Evolutionary conservation across 2,797 vertebrate species (phyloP), one percentile per base, ranked within the genome.

Genomic region (Setipinna tenuifilis): DNA sequence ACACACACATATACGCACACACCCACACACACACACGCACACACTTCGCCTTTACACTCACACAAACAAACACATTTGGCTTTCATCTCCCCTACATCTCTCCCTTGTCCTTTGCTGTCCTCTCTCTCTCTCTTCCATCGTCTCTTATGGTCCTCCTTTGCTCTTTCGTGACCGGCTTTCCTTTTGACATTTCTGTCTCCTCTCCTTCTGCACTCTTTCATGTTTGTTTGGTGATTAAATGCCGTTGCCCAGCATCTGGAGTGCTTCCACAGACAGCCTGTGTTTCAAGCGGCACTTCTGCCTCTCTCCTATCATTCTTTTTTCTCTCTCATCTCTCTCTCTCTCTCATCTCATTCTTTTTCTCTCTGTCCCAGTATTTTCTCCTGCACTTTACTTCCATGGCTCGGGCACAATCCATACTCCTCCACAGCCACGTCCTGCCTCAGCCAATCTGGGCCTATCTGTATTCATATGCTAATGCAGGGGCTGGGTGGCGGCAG

Each of bases 381-480:
- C 68, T 75, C 35, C 16, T 44, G 35, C 31, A 41, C 68, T 7
- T 16, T 71, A 71, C 16, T 75, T 75, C 46, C 17, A 75, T 21
- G 68, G 68, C 31, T 16, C 17, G 71, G 31, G 31, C 35, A 16
- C 35, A 21, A 41, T 78, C 71, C 71, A 41, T 78, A 44, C 71
- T 35, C 31, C 35, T 78, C 35, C 71, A 16, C 19, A 41, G 31
- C 41, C 17, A 31, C 50, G 3, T 46, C 81, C 78, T 82, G 80
- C 78, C 62, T 85, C 54, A 83, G 83, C 28, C 44, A 35, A 80
- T 91, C 88, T 89, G 85, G 21, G 83, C 68, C 85, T 84, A 87
- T 89, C 90, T 89, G 85, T 83, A 91, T 92, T 87, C 87, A 85
- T 58, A 85, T 88, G 88, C 82, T 89, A 87, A 90, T 87, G 21